Evolutionary conservation across 2,888 invertebrate species (phyloP).

Genomic region (Sarcophaga subvicina): DNA sequence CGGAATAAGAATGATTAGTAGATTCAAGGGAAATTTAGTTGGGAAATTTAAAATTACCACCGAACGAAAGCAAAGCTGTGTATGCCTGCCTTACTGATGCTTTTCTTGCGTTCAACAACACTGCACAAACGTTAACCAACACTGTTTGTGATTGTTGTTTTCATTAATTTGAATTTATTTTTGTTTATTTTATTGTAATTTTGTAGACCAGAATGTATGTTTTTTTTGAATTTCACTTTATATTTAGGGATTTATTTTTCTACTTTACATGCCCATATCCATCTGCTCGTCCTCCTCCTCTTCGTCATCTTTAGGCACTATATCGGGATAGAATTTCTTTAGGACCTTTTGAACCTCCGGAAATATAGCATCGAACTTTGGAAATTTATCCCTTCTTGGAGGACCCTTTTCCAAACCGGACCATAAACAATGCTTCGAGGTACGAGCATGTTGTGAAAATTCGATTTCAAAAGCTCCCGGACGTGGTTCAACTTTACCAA

Average conservation of each 20-base stretch:
- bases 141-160: no score
- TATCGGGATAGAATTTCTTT: constrained; percentile 78
- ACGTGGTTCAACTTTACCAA: constrained; percentile 74
- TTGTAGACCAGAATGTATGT: no score
- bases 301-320: constrained; percentile 50
- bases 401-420: constrained; percentile 78
- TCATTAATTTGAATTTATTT: no score
- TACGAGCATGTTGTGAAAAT: constrained; percentile 78
- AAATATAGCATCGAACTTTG: constrained; percentile 72
- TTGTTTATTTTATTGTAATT: no score
- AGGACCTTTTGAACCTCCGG: constrained; percentile 75
- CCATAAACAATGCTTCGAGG: constrained; percentile 75
- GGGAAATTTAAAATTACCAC: no score
- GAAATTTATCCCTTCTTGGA: constrained; percentile 79
- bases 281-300: constrained; percentile 61
- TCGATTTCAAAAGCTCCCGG: constrained; percentile 78
- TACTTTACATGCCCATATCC: no score
- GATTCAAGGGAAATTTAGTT: no score
- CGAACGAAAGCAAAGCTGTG: no score
- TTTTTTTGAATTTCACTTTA: neutral
- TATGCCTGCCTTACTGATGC: no score
- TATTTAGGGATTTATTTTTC: neutral
- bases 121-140: no score
- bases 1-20: no score
- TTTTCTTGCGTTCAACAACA: no score